A percentile compares a stretch with the other conserved stretches of the same genome.
Conservation (phyloP, 2,797 vertebrate species). For the Mus caroli region DNA sequence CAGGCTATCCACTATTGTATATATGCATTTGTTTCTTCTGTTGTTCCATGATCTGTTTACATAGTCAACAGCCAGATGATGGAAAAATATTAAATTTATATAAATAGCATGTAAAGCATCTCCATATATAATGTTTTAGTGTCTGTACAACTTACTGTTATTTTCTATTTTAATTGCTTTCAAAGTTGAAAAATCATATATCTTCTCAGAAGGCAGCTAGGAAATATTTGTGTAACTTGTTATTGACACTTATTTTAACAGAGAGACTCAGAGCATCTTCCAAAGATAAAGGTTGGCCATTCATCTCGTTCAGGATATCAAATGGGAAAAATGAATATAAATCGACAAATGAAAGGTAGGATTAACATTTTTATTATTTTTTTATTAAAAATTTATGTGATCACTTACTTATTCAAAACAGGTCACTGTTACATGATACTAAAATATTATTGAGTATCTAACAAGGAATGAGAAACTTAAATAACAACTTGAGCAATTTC, state of each 20-base stretch:
- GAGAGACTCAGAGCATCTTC: background rate
- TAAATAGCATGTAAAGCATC: background rate
- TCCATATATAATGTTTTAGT: background rate
- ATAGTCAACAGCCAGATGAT: background rate
- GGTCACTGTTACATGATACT: background rate
- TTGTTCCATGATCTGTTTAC: background rate
- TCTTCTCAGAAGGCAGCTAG: background rate
- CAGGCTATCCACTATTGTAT: background rate
- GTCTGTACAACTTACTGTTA: background rate
- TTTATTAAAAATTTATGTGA: background rate
- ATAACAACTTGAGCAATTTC: background rate
- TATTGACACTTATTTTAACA: background rate
- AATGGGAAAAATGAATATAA: background rate
- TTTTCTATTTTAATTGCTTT: background rate
- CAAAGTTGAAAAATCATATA: background rate
- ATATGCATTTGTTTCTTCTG: background rate
- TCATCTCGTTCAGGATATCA: background rate
- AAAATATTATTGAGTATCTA: background rate
- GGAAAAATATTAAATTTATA: background rate
- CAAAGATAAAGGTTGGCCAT: background rate
- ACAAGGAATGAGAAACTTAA: background rate
- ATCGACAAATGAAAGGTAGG: background rate
- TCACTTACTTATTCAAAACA: background rate
- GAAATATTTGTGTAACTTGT: background rate
- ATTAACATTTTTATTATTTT: too few species aligned